phyloP scores from a whole-genome alignment of 2,113 vertebrate species.

The Mola mola region DNA sequence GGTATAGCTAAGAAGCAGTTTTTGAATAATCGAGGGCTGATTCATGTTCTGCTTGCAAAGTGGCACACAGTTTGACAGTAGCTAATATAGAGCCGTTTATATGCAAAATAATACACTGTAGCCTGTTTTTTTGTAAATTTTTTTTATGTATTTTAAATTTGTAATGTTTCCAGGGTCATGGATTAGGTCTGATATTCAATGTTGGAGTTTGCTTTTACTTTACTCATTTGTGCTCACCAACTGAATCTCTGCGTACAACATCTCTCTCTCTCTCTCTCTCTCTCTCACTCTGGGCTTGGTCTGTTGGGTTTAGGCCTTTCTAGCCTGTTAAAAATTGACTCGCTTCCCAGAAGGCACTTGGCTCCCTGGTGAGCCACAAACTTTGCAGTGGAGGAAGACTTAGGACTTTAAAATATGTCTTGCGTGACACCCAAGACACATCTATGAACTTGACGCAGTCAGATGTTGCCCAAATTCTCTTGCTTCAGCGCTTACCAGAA shows the following conservation, averaged over 20 bases:
- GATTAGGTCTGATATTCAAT: conserved; percentile 29
- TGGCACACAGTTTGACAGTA: too few species aligned
- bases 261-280: background rate
- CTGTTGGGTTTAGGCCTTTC: conserved; percentile 50
- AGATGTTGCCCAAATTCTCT: conserved; percentile 28
- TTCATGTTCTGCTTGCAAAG: too few species aligned
- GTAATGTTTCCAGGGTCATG: conserved; percentile 14
- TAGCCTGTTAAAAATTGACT: conserved; percentile 59
- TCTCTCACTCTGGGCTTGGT: conserved; percentile 26
- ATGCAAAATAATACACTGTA: too few species aligned
- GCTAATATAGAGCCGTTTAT: too few species aligned
- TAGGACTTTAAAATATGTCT: conserved; percentile 23
- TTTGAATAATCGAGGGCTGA: too few species aligned
- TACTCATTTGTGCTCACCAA: conserved; percentile 22
- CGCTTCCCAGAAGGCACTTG: conserved; percentile 38
- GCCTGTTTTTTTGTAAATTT: too few species aligned
- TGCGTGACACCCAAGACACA: conserved; percentile 33
- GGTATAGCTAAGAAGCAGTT: background rate
- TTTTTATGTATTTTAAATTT: conserved; percentile 17
- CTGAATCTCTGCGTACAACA: conserved; percentile 7
- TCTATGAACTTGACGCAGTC: conserved; percentile 40
- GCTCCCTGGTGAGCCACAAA: conserved; percentile 45
- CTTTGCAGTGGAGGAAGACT: conserved; percentile 23
- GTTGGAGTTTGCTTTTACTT: conserved; percentile 24
- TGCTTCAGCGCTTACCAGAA: conserved; percentile 32